A percentile compares a stretch with the other conserved stretches of the same genome.
Evolutionary conservation across 2,888 invertebrate species (phyloP).

Genomic region (Mylabris sibirica): DNA sequence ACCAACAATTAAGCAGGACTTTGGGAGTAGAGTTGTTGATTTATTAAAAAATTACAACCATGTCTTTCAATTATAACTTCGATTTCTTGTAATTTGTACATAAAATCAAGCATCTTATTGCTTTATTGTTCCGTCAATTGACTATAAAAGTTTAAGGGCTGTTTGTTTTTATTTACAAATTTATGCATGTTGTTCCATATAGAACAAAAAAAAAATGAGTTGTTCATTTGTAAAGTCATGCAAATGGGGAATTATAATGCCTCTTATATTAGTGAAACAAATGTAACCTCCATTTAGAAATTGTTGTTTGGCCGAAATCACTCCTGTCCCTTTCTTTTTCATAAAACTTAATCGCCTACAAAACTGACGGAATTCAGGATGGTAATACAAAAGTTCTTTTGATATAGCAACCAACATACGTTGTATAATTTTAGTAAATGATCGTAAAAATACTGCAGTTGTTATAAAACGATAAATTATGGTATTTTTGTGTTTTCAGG

Average conservation of each 20-base stretch:
- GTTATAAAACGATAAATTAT: slow-evolving; percentile 17
- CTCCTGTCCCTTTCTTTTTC: not conserved
- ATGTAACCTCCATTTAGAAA: slow-evolving; percentile 1
- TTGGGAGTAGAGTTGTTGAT: not conserved
- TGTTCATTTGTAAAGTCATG: slow-evolving; percentile 7
- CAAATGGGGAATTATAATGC: slow-evolving; percentile 1
- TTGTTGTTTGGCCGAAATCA: slow-evolving; percentile 3
- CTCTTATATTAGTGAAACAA: not conserved
- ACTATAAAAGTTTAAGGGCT: not conserved
- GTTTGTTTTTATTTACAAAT: not conserved
- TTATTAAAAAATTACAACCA: not conserved
- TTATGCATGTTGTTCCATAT: not conserved
- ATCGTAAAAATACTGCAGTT: slow-evolving; percentile 21
- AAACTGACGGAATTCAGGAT: slow-evolving; percentile 16
- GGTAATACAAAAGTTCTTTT: slow-evolving; percentile 22
- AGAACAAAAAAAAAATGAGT: slow-evolving; percentile 8
- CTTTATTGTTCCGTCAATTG: not conserved
- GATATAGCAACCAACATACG: slow-evolving; percentile 19
- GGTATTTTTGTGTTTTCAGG: slow-evolving; percentile 26
- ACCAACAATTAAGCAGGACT: slow-evolving; percentile 9
- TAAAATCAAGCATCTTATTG: too few relatives aligned
- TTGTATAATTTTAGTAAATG: slow-evolving; percentile 25
- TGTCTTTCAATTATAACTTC: too few relatives aligned
- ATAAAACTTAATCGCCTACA: not conserved
- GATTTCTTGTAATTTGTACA: too few relatives aligned